These are phyloP conservation scores for Trichogramma dendrolimi DNA, from an alignment of 2,888 invertebrate species.

Conservation along the genomic window DNA sequence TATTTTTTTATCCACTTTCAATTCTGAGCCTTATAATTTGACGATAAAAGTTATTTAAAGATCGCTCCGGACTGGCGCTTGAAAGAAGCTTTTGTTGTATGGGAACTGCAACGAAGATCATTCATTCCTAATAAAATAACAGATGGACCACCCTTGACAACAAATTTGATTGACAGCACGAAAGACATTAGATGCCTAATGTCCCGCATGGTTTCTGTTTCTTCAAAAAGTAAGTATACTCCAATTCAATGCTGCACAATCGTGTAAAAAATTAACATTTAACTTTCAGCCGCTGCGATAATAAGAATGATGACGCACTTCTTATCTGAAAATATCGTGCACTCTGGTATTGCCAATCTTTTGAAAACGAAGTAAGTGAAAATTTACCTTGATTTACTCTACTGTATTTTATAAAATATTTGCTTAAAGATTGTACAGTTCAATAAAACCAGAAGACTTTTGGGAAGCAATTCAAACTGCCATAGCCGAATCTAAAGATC, in stretches of 20 bases:
- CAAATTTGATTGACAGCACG: constrained; percentile 9
- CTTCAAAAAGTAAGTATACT: constrained; percentile 14
- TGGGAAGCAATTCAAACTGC: constrained; percentile 25
- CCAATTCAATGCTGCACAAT: not conserved
- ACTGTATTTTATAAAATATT: not conserved
- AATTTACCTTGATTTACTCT: not conserved
- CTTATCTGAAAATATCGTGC: constrained; percentile 57
- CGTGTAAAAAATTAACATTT: not conserved
- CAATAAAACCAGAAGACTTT: constrained; percentile 17
- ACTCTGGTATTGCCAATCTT: constrained; percentile 54
- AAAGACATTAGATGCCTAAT: constrained; percentile 18
- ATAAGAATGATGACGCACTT: constrained; percentile 59
- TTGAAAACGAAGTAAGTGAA: constrained; percentile 22
- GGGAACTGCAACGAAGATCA: constrained; percentile 30
- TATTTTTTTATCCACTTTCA: not conserved
- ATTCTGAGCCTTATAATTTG: not conserved
- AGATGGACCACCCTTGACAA: constrained; percentile 17
- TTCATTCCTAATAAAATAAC: constrained; percentile 28
- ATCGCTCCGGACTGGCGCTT: constrained; percentile 30
- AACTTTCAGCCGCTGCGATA: constrained; percentile 46
- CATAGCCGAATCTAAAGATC: constrained; percentile 14
- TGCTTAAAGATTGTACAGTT: constrained; percentile 11
- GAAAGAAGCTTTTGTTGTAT: constrained; percentile 33
- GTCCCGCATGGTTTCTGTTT: constrained; percentile 2
- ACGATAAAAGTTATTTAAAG: constrained; percentile 3